Evolutionary conservation across 2,797 vertebrate species (phyloP), one percentile per base, ranked within the genome.

Genomic region (Lepidocolaptes lacrymiger): DNA sequence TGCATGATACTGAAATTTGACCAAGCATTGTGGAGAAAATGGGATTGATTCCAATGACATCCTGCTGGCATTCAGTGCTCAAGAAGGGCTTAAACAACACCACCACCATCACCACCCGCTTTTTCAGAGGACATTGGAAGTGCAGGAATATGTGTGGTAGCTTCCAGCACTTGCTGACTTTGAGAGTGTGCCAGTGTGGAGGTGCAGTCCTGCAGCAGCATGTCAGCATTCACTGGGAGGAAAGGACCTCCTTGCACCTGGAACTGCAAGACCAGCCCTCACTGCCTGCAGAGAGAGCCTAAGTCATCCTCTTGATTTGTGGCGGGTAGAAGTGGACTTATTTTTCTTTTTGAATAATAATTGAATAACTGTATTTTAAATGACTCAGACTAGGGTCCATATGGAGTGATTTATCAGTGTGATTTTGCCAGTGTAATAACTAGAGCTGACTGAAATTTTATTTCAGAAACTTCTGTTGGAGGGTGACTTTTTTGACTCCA

Each of bases 211-310:
- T 68, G 27, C 0, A 1, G 26, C 61, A 62, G 11, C 54, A 30
- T 1, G 1, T 66, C n/a, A 89, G 27, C 59, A 10, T 39, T 58
- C 16, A 4, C 23, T 2, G 3, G 17, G 17, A 43, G 18, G 27
- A 69, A 28, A 39, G 24, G 61, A 62, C 21, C 5, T 3, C 0
- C 64, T 75, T 24, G 20, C 0, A 1, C 27, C 19, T 82, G 54
- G 13, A 82, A 28, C 44, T 69, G 23, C 1, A 0, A 5, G 7
- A 52, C 28, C 46, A 85, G 26, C 23, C 24, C 51, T 56, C 0
- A 0, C 30, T 73, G 19, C 22, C 44, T 34, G 4, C 18, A 28
- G 44, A n/a, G 41, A 77, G 32, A 2, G 0, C 4, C 15, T 37
- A 36, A 55, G 36, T 63, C 26, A 46, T 39, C 14, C 9, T 71